Base-by-base conservation (phyloP, 1,140 invertebrate genomes). In the Stegodyphus mimosarum region DNA sequence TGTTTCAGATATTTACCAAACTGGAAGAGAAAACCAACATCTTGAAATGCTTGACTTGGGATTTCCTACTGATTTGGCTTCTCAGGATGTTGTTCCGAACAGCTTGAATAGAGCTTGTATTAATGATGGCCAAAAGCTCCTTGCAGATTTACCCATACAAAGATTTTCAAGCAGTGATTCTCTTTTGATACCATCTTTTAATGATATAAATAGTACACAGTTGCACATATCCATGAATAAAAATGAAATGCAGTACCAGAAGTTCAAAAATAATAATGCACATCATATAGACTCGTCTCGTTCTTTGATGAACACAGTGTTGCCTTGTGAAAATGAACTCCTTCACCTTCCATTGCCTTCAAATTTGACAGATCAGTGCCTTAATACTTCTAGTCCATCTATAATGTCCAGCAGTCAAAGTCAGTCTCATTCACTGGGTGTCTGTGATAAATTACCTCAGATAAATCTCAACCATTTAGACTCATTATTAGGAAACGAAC, bases 371-470 rank as follows among this genome's bases (percentile, higher is more conserved):
- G 60, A 74, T 6, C 81, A 84, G 81, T 84, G 81, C 81, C 81
- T 84, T 84, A 84, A 72, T 33, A 75, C 81, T 51, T 84, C 81
- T 84, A 84, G 81, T 86, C 74, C 83, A 63, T 55, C 51, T 63
- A 48, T 75, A 51, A 63, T 72, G 69, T 15, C 72, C 53, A 84
- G 60, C 50, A 78, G 69, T 86, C 83, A 86, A 86, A 77, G 74
- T 77, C 74, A 78, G 49, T 53, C 60, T 9, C 73, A 78, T 72
- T 53, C 74, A 51, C 66, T 78, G n/a, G 52, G 71, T 49, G 74
- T 72, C 74, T 78, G 83, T 77, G 83, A 78, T 78, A 86, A 86
- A 53, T 72, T 77, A 78, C 83, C 83, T 78, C 83, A 86, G 48
- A 86, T 86, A 55, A 77, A 71, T 86, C 75, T 86, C 49, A 86